These are phyloP conservation scores for Oostethus manadensis DNA, from an alignment of 2,113 vertebrate genomes.

Conservation along the genomic window DNA sequence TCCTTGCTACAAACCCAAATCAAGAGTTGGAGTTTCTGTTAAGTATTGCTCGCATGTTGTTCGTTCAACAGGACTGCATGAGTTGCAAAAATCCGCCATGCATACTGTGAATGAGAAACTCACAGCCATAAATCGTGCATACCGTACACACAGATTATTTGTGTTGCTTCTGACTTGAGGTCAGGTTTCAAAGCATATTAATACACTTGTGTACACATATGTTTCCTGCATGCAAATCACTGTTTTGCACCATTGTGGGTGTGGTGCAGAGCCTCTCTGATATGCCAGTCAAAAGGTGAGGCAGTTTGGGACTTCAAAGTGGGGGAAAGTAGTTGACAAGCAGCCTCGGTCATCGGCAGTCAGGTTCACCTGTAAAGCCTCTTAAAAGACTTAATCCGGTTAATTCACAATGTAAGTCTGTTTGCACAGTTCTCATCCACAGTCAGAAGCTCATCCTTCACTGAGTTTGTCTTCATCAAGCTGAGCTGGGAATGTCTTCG, in stretches of 20 bases:
- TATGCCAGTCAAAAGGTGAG: constrained; percentile 53
- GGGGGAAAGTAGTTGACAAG: constrained; percentile 55
- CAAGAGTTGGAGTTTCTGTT: too few relatives aligned
- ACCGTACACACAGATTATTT: background rate
- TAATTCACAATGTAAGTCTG: constrained; percentile 70
- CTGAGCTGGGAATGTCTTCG: constrained; percentile 47
- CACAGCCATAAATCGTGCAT: too few relatives aligned
- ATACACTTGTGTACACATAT: background rate
- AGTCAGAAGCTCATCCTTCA: constrained; percentile 51
- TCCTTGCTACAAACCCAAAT: too few relatives aligned
- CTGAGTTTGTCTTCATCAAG: constrained; percentile 55
- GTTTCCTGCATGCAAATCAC: constrained; percentile 24
- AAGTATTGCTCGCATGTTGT: too few relatives aligned
- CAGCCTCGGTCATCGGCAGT: constrained; percentile 50
- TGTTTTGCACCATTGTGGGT: constrained; percentile 22
- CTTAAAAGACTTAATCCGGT: constrained; percentile 67
- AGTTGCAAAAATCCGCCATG: constrained; percentile 2
- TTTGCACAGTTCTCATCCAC: constrained; percentile 59
- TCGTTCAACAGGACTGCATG: too few relatives aligned
- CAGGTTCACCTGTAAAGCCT: constrained; percentile 67
- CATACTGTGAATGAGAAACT: too few relatives aligned
- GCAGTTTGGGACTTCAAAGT: constrained; percentile 62
- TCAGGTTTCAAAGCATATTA: background rate
- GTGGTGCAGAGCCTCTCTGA: constrained; percentile 35
- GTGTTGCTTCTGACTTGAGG: background rate